Evolutionary conservation across 2,797 vertebrate species (phyloP), one percentile per base, ranked within the genome.

Genomic region (Acanthurus lineatus): DNA sequence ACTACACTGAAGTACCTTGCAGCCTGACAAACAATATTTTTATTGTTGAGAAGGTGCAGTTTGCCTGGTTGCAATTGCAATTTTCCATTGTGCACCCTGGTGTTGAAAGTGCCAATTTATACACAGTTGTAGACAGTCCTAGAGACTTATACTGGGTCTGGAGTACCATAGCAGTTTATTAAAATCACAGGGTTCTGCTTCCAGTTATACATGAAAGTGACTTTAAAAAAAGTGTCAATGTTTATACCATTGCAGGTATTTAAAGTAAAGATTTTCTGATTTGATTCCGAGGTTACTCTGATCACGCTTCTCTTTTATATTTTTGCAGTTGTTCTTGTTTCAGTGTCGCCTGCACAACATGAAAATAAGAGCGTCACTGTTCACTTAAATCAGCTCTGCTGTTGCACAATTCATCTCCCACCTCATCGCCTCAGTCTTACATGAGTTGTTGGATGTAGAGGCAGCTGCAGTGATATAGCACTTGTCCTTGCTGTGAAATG

Each of bases 401-500:
- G 19, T 47, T 74, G 56, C 71, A 78, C 77, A 69, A 82, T 85
- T 82, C 53, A 85, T 85, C 73, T 80, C 28, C 59, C 61, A 65
- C 42, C 58, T 59, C 44, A 8, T 2, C 7, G 8, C 71, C 68
- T 87, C 75, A 53, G 79, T 80, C 62, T 35, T 62, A 57, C 66
- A 79, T 54, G 78, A 86, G 72, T 32, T 81, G 71, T 69, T 73
- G 81, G 70, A 83, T 84, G 57, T 82, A 44, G 84, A 83, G 25
- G 69, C 74, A 73, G 81, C 83, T 69, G 80, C 78, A 69, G 77
- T 84, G 86, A 90, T 86, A 81, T 88, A 86, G 81, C 83, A 89
- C 82, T 88, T 88, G 86, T 91, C 89, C 88, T 93, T 84, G 90
- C 89, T 89, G 85, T 87, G 86, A 92, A 93, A 91, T 89, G 85